A percentile compares a stretch with the other conserved stretches of the same genome.
These are phyloP conservation scores for Danionella cerebrum DNA, from an alignment of 2,113 vertebrate genomes.

Conservation along the genomic window DNA sequence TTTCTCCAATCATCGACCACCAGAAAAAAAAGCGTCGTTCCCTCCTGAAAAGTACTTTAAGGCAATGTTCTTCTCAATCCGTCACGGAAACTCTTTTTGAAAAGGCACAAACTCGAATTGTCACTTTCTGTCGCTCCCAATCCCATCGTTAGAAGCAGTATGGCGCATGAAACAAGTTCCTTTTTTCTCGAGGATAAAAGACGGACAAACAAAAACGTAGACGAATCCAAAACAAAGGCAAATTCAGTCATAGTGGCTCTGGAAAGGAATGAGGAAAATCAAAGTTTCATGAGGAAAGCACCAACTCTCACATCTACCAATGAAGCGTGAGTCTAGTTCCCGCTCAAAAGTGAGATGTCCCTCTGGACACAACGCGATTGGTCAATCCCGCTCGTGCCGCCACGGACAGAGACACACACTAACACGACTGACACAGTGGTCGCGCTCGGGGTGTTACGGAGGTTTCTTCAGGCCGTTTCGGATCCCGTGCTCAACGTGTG, in stretches of 20 bases:
- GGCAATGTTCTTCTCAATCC: constrained; percentile 62
- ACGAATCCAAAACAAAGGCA: constrained; percentile 24
- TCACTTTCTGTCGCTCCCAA: constrained; percentile 18
- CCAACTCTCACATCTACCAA: constrained; percentile 46
- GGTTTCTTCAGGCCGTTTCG: constrained; percentile 41
- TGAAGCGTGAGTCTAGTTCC: constrained; percentile 21
- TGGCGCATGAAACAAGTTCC: constrained; percentile 29
- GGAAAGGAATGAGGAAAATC: neutral
- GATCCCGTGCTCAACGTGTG: constrained; percentile 33
- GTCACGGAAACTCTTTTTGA: constrained; percentile 37
- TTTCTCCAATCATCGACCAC: constrained; percentile 51
- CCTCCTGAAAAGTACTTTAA: constrained; percentile 58
- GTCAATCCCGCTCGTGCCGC: constrained; percentile 9
- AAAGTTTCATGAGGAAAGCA: constrained; percentile 45
- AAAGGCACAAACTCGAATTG: constrained; percentile 60
- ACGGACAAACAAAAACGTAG: constrained; percentile 18
- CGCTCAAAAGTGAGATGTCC: constrained; percentile 21
- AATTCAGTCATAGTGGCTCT: constrained; percentile 39
- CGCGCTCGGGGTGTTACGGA: constrained; percentile 17
- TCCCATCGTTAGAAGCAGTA: constrained; percentile 26
- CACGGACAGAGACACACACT: constrained; percentile 21
- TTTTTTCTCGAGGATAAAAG: constrained; percentile 18
- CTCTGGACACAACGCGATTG: neutral
- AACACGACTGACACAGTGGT: constrained; percentile 18
- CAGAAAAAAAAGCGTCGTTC: constrained; percentile 31